phyloP scores from a whole-genome alignment of 2,113 vertebrate species.

The Tragelaphus scriptus region DNA sequence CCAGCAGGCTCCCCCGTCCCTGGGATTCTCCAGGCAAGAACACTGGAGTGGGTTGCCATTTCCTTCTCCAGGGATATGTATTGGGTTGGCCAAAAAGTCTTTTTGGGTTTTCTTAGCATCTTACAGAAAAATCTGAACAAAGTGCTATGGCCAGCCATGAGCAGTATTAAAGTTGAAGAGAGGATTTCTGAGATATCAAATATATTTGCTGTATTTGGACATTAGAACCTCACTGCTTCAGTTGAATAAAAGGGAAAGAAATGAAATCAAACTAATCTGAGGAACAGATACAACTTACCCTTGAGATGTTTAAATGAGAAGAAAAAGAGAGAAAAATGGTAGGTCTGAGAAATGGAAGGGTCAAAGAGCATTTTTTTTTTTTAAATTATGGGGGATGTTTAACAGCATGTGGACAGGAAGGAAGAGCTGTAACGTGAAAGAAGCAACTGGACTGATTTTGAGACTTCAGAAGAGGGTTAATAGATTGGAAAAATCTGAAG shows the following conservation, averaged over 20 bases:
- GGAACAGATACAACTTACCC: not conserved
- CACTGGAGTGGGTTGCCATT: too few relatives aligned
- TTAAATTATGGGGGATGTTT: not conserved
- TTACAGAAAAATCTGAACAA: not conserved
- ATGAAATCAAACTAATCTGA: not conserved
- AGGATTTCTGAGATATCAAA: not conserved
- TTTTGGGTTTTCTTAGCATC: accelerated
- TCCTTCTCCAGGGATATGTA: too few relatives aligned
- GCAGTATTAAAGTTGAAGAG: not conserved
- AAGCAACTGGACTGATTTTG: not conserved
- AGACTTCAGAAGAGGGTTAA: not conserved
- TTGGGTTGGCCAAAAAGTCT: not conserved
- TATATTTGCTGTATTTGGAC: not conserved
- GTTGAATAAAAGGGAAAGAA: not conserved
- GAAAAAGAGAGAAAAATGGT: not conserved
- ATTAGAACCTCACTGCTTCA: not conserved
- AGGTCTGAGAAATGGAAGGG: not conserved
- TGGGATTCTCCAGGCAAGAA: too few relatives aligned
- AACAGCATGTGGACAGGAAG: not conserved
- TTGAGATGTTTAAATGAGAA: not conserved
- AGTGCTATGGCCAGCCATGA: not conserved
- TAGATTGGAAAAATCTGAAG: not conserved
- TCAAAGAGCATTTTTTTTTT: not conserved
- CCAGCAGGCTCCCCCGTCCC: too few relatives aligned
- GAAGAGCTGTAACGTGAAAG: not conserved